Base-by-base conservation (phyloP, 2,113 vertebrate species). In the Mesocricetus auratus region DNA sequence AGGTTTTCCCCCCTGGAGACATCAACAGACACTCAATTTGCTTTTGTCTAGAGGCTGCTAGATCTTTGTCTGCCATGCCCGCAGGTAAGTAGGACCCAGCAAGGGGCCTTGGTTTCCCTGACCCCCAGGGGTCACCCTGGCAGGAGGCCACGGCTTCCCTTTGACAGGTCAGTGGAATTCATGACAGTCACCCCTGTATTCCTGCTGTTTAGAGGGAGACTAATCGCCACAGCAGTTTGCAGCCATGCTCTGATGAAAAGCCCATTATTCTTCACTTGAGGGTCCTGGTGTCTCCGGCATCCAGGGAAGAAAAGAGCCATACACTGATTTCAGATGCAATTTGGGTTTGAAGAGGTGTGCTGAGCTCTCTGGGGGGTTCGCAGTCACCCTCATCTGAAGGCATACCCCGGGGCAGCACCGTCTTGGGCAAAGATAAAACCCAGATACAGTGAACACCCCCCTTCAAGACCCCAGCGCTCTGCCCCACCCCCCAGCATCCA, bases 261-360 rank as follows among this genome's bases (percentile, higher is more conserved):
- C 82, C 90, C 77, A 50, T 94, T 82, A 96, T 95, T 82, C 60
- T 68, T 56, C 33, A 69, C 96, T 87, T 0, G 1, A 66, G 91
- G 83, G 78, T 86, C 68, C 53, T 31, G 74, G 91, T 77, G 90
- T 86, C 95, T 94, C 66, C 0, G 62, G 86, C 95, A 82, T 95
- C 62, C 10, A 81, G 45, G 56, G 16, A 10, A 6, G n/a, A 47
- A 74, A 69, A 92, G 75, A 85, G 75, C 31, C n/a, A 33, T 68
- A 53, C 50, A 36, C 19, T 45, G 93, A 95, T 97, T 98, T 97
- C 87, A 90, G 77, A 94, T 97, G 96, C 96, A 97, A 95, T 97
- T 97, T 73, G 95, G 42, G 87, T 91, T 89, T 95, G 96, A 83
- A 95, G 96, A 95, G 82, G 86, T 19, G 74, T 0, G 0, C 64